Percentiles rank a stretch among this genome's conserved stretches.
These are phyloP conservation scores for Corvus cornix DNA, from an alignment of 2,113 vertebrate genomes.

Conservation along the genomic window DNA sequence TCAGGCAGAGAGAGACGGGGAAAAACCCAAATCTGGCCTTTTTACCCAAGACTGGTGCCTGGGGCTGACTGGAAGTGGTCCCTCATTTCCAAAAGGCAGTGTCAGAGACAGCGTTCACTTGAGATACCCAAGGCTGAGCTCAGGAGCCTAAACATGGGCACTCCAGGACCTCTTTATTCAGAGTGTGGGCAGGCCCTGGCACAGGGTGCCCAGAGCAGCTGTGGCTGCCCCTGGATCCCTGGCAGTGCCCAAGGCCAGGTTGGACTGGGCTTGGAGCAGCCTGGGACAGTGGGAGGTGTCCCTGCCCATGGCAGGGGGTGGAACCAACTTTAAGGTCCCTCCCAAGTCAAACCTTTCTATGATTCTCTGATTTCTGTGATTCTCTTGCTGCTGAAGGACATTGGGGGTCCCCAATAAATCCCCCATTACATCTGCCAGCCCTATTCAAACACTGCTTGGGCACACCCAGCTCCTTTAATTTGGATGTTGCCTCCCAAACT, in stretches of 20 bases:
- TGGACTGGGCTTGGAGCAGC: fast-evolving
- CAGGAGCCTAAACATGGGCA: background rate
- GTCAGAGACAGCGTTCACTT: background rate
- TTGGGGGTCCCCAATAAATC: fast-evolving
- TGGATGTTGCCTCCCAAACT: background rate
- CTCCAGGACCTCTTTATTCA: background rate
- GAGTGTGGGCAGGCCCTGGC: background rate
- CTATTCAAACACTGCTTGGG: background rate
- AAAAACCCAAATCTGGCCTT: background rate
- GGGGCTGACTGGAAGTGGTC: background rate
- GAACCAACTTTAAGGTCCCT: background rate
- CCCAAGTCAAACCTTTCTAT: background rate
- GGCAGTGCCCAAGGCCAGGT: fast-evolving
- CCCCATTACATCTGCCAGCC: background rate
- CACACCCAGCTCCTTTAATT: background rate
- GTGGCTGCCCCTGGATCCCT: background rate
- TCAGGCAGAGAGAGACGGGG: background rate
- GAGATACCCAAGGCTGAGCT: background rate
- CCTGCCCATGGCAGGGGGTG: background rate
- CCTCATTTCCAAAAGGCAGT: background rate
- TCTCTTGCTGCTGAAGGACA: background rate
- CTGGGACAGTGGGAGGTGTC: background rate
- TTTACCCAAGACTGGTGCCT: background rate
- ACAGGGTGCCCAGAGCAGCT: background rate
- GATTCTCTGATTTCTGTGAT: background rate